Evolutionary conservation across 2,113 vertebrate species (phyloP).

Genomic region (Anoplopoma fimbria): DNA sequence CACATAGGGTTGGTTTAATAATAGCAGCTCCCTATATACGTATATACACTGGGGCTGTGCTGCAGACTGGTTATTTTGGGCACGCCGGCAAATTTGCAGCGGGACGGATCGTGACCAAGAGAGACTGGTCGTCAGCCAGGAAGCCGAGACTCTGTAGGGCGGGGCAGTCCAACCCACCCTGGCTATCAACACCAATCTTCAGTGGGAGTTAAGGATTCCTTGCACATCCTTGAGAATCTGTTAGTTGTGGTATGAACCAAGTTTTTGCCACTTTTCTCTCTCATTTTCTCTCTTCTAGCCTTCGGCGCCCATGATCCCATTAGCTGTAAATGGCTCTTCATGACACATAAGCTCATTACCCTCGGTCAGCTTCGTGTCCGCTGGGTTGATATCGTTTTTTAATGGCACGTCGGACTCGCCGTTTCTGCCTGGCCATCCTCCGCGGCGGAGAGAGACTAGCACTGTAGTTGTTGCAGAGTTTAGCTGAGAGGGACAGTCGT

Average conservation of each 20-base stretch:
- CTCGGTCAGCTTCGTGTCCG: slow-evolving; percentile 3
- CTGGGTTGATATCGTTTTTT: slow-evolving; percentile 6
- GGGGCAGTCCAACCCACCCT: slow-evolving; percentile 39
- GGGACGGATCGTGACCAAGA: slow-evolving; percentile 57
- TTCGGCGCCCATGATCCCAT: slow-evolving; percentile 17
- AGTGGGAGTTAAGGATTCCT: neutral
- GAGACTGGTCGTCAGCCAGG: slow-evolving; percentile 77
- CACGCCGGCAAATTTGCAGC: slow-evolving; percentile 51
- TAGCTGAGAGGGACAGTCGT: slow-evolving; percentile 5
- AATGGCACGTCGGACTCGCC: neutral
- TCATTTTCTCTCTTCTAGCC: neutral
- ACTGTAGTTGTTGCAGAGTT: neutral
- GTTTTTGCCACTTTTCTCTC: slow-evolving; percentile 6
- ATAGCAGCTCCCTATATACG: slow-evolving; percentile 71
- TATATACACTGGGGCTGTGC: slow-evolving; percentile 54
- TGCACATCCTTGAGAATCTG: slow-evolving; percentile 13
- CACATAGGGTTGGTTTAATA: slow-evolving; percentile 75
- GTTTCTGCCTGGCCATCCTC: neutral
- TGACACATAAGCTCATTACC: slow-evolving; percentile 12
- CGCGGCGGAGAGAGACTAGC: neutral
- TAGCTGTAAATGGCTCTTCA: slow-evolving; percentile 29
- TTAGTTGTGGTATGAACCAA: neutral
- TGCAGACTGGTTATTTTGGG: slow-evolving; percentile 71
- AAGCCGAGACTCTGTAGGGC: slow-evolving; percentile 48
- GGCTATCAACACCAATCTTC: slow-evolving; percentile 39